Evolutionary conservation across 2,797 vertebrate genomes (phyloP).

Genomic region (Brachymystax lenok): DNA sequence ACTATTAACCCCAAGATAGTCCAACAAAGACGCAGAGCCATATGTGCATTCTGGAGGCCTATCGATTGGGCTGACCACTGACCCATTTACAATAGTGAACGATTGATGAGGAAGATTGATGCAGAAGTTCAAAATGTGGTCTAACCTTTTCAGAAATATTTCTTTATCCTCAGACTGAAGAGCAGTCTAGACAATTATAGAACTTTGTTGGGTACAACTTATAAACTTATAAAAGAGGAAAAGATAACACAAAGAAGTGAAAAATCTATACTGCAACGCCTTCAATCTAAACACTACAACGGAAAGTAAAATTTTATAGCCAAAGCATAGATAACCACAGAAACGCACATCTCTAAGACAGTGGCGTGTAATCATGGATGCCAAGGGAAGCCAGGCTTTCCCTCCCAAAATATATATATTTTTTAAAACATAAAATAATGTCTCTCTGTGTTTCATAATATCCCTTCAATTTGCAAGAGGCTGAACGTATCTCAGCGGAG

Average conservation of each 20-base stretch:
- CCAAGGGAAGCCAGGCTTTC: no score
- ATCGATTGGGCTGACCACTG: not conserved
- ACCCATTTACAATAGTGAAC: not conserved
- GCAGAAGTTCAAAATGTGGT: not conserved
- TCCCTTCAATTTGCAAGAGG: no score
- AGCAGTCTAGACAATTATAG: not conserved
- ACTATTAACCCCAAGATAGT: slow-evolving; percentile 26
- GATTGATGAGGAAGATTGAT: not conserved
- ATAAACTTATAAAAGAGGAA: no score
- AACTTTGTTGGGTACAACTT: no score
- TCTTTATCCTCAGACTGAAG: not conserved
- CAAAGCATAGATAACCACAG: not conserved
- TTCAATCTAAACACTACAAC: not conserved
- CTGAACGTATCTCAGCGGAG: no score
- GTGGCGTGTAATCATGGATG: no score
- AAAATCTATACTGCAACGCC: not conserved
- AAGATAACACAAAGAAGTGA: not conserved
- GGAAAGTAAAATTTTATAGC: not conserved
- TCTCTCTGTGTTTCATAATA: no score
- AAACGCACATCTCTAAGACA: not conserved
- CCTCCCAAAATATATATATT: no score
- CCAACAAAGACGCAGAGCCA: slow-evolving; percentile 4
- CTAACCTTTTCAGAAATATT: not conserved
- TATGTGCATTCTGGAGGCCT: not conserved
- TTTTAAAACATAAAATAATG: no score